Evolutionary conservation across 2,113 vertebrate genomes (phyloP), one percentile per base, ranked within the genome.

Genomic region (Pogonocichla stellata): DNA sequence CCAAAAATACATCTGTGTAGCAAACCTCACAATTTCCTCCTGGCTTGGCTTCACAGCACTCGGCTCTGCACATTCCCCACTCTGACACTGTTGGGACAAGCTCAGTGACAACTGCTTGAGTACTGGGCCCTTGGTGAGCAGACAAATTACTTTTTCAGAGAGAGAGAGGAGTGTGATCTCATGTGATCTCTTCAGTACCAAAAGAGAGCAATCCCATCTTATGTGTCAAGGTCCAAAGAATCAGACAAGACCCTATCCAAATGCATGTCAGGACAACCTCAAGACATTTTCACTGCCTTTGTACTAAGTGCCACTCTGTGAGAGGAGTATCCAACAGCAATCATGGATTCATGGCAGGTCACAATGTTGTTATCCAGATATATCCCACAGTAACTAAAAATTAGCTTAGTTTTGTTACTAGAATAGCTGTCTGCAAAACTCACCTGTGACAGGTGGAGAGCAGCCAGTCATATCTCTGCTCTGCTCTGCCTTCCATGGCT

Each of bases 111-210:
- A 22, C 42, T 5, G 1, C 43, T 82, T 0, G 0, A 72, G 45
- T 64, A 11, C 24, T 36, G 15, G 14, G 19, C 8, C n/a, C 15
- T 61, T 0, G 0, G 2, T 81, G 38, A 79, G 14, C 40, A 64
- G 33, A 28, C 11, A 92, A 61, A 29, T 45, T 16, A 4, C 23
- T 53, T 47, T 61, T 78, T 57, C 29, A n/a, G 42, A 66, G 47
- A 42, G 11, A 82, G 19, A 42, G 1, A 9, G 10, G 45, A 60
- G 47, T 66, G 17, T 56, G 26, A 60, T 56, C 19, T 7, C 81
- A 51, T 8, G 1, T 22, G 12, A 89, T 31, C 58, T 56, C 56
- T 40, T 93, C 57, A 57, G 28, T 51, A 91, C 13, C 57, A 67
- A 71, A 71, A 78, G 40, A 25, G 9, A 26, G 4, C 54, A 95